Evolutionary conservation across 2,888 invertebrate species (phyloP).

Genomic region (Apamea epomidion): DNA sequence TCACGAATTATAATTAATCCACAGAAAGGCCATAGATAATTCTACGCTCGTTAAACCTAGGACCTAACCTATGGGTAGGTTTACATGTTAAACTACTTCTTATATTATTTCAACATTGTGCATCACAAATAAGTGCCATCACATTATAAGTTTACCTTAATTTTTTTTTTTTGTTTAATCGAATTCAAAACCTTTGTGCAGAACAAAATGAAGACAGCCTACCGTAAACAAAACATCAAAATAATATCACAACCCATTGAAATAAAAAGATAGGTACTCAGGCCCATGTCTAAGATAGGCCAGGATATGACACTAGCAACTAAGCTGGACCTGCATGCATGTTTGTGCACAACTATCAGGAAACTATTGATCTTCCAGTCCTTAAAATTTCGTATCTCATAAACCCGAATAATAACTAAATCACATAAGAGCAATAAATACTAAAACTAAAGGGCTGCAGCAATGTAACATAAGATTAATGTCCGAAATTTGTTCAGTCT

Average conservation of each 20-base stretch:
- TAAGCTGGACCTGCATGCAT: conserved; percentile 12
- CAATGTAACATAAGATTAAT: conserved; percentile 13
- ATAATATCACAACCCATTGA: conserved; percentile 55
- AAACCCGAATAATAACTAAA: conserved; percentile 32
- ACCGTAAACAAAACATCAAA: conserved; percentile 14
- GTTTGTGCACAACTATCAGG: conserved; percentile 36
- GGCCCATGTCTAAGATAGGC: background rate
- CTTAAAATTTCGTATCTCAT: conserved; percentile 31
- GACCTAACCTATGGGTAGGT: conserved; percentile 45
- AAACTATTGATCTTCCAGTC: conserved; percentile 41
- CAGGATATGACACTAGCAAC: conserved; percentile 7
- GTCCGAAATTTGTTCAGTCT: conserved; percentile 28
- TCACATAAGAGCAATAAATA: conserved; percentile 48
- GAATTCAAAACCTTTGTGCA: conserved; percentile 51
- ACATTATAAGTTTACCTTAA: conserved; percentile 53
- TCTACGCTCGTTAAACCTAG: conserved; percentile 40
- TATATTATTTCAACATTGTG: conserved; percentile 67
- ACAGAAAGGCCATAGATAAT: conserved; percentile 35
- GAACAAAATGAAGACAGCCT: conserved; percentile 22
- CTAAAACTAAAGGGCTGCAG: conserved; percentile 37
- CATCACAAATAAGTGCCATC: conserved; percentile 75
- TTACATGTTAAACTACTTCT: conserved; percentile 44
- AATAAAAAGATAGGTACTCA: conserved; percentile 11
- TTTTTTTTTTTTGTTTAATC: conserved; percentile 12
- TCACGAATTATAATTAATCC: conserved; percentile 37